Evolutionary conservation across 2,888 invertebrate species (phyloP).

Genomic region (Pyrgus malvae): DNA sequence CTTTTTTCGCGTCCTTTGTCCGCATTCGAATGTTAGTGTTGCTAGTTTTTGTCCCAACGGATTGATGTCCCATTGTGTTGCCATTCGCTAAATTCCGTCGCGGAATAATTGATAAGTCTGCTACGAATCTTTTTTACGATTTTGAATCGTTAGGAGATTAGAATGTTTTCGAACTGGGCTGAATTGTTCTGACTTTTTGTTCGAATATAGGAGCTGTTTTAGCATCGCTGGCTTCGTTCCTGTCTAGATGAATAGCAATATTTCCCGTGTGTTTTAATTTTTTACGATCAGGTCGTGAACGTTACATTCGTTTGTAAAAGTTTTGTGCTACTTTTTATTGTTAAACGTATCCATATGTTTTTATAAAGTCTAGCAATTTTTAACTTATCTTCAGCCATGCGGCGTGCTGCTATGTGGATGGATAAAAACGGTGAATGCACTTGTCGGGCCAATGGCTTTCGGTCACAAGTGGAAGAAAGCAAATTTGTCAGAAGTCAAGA

Average conservation of each 20-base stretch:
- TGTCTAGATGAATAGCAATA: constrained; percentile 15
- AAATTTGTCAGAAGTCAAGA: no score
- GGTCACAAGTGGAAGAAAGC: no score
- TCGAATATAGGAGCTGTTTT: constrained; percentile 16
- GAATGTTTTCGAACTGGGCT: constrained; percentile 48
- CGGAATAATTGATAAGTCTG: constrained; percentile 70
- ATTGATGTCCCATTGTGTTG: constrained; percentile 77
- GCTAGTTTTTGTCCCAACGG: constrained; percentile 57
- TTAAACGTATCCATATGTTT: no score
- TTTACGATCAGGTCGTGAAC: constrained; percentile 3
- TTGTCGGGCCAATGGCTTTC: no score
- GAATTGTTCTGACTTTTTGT: constrained; percentile 32
- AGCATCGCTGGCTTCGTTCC: constrained; percentile 12
- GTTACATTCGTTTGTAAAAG: neutral
- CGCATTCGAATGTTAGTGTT: constrained; percentile 56
- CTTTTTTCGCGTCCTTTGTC: constrained; percentile 57
- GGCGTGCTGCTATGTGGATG: no score
- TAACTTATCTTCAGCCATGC: no score
- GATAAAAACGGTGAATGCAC: no score
- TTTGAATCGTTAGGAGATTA: constrained; percentile 61
- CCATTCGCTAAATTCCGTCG: constrained; percentile 62
- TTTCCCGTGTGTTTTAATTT: constrained; percentile 18
- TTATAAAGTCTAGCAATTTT: no score
- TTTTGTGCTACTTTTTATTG: neutral
- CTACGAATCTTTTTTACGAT: constrained; percentile 42